Percentiles rank a stretch among this genome's conserved stretches.
These are phyloP conservation scores for Vidua macroura DNA, from an alignment of 2,113 vertebrate genomes.

Conservation along the genomic window DNA sequence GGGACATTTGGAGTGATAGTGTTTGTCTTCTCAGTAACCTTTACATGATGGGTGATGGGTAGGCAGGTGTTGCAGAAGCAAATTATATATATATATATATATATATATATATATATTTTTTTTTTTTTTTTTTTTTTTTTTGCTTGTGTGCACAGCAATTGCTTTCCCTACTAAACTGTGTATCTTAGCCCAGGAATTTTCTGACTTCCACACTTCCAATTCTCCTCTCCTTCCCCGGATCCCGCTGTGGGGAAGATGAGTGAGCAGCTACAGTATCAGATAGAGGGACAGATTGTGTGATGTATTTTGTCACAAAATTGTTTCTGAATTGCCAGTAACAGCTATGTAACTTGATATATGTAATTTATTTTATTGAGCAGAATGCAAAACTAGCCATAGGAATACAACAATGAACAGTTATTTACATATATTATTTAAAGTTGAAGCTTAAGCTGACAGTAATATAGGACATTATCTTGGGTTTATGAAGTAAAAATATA, in stretches of 20 bases:
- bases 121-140: too few relatives aligned
- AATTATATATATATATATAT: too few relatives aligned
- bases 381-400: background rate
- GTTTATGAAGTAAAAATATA: background rate
- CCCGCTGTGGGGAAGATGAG: rapidly evolving
- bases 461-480: background rate
- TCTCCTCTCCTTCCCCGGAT: rapidly evolving
- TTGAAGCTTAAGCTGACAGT: background rate
- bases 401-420: background rate
- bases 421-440: background rate
- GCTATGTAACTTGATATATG: background rate
- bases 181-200: background rate
- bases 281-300: background rate
- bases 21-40: background rate
- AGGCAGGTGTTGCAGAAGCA: too few relatives aligned
- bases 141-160: background rate
- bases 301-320: background rate
- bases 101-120: too few relatives aligned
- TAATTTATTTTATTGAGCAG: background rate
- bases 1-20: rapidly evolving
- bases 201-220: rapidly evolving
- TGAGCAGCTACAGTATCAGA: background rate
- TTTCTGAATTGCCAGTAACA: background rate
- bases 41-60: background rate
- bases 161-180: background rate